Evolutionary conservation across 2,797 vertebrate genomes (phyloP).

Genomic region (Chaunax sp.): DNA sequence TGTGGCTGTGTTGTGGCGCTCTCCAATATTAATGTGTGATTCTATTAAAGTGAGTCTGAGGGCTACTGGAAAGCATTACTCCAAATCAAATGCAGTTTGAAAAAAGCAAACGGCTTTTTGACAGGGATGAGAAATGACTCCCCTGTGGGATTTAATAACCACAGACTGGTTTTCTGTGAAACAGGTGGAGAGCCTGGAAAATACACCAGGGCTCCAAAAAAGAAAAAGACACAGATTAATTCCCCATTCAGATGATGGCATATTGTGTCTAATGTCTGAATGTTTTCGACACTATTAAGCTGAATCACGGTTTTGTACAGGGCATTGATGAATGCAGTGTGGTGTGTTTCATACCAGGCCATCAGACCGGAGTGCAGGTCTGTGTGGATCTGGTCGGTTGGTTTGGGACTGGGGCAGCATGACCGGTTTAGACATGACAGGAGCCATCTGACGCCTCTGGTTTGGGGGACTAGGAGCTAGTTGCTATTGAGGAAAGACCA

Average conservation of each 20-base stretch:
- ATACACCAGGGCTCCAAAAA: conserved; percentile 14
- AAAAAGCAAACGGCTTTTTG: conserved; percentile 4
- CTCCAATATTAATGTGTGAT: conserved; percentile 4
- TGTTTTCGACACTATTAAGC: conserved; percentile 2
- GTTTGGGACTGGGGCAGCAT: conserved; percentile 93
- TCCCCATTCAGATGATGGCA: not conserved
- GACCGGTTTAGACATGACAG: conserved; percentile 94
- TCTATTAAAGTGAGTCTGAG: not conserved
- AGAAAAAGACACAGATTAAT: conserved; percentile 20
- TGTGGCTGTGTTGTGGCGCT: not conserved
- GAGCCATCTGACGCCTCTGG: conserved; percentile 87
- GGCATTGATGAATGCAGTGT: not conserved
- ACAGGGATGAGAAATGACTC: conserved; percentile 14
- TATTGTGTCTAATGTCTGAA: conserved; percentile 18
- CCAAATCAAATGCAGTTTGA: conserved; percentile 20
- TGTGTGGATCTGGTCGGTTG: conserved; percentile 79
- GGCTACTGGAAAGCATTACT: not conserved
- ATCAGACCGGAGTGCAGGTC: conserved; percentile 88
- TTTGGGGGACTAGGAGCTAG: conserved; percentile 94
- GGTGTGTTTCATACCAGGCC: conserved; percentile 87
- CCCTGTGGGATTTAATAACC: conserved; percentile 32
- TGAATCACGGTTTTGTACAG: not conserved
- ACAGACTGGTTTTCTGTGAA: conserved; percentile 22
- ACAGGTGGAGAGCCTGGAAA: conserved; percentile 40
- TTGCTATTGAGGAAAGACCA: conserved; percentile 82